Evolutionary conservation across 2,113 vertebrate genomes (phyloP).

Genomic region (Scatophagus argus): DNA sequence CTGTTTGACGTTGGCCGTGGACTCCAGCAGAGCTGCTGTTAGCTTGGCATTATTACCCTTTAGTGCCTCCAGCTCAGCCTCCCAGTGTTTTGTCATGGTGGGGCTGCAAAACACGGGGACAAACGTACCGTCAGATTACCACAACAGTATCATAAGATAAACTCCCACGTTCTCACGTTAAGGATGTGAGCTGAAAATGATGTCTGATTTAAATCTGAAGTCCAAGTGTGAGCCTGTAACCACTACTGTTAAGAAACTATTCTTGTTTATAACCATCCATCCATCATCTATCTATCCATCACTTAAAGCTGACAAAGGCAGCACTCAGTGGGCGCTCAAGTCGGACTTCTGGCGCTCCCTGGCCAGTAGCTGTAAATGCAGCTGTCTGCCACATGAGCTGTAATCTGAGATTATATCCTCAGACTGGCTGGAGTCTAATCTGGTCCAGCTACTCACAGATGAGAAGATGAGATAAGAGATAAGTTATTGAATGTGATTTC

Average conservation of each 20-base stretch:
- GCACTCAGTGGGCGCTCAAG: constrained; percentile 37
- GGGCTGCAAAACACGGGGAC: constrained; percentile 72
- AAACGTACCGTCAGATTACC: constrained; percentile 24
- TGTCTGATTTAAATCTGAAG: not conserved
- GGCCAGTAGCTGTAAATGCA: constrained; percentile 45
- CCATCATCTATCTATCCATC: not conserved
- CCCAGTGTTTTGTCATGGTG: constrained; percentile 95
- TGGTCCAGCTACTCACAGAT: constrained; percentile 62
- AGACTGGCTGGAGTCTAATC: constrained; percentile 64
- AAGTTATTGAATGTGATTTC: constrained; percentile 43
- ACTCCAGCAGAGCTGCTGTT: constrained; percentile 96
- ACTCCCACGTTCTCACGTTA: not conserved
- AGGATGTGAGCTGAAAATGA: not conserved
- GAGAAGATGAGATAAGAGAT: constrained; percentile 48
- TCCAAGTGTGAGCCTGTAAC: not conserved
- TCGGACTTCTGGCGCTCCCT: constrained; percentile 21
- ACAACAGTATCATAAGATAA: not conserved
- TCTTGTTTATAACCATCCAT: not conserved
- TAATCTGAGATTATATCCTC: constrained; percentile 74
- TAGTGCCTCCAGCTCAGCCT: constrained; percentile 96
- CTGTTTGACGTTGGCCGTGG: constrained; percentile 99
- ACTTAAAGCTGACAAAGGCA: constrained; percentile 34
- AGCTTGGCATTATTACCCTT: constrained; percentile 99
- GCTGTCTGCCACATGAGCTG: constrained; percentile 48
- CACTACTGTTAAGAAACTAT: not conserved